Percentiles rank a stretch among this genome's conserved stretches.
Evolutionary conservation across 1,140 invertebrate genomes (phyloP).

Genomic region (Papilio helenus): DNA sequence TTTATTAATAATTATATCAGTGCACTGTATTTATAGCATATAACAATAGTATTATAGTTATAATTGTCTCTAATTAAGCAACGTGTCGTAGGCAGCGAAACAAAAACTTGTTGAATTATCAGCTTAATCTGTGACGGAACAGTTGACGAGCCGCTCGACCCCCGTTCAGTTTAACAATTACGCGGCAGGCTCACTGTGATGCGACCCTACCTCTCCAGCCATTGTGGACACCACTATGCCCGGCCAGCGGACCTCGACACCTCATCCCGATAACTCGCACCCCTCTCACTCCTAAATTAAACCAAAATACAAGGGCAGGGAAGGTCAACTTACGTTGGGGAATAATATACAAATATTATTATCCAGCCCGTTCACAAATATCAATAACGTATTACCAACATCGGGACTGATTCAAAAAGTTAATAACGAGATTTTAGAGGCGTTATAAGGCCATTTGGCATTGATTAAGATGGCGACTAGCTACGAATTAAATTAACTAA

Average conservation of each 20-base stretch:
- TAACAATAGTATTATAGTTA: slow-evolving; percentile 32
- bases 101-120: slow-evolving; percentile 51
- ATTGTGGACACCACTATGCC: slow-evolving; percentile 74
- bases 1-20: not conserved
- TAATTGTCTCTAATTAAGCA: slow-evolving; percentile 41
- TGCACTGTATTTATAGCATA: not conserved
- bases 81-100: slow-evolving; percentile 48
- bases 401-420: slow-evolving; percentile 78
- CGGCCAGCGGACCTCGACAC: slow-evolving; percentile 58
- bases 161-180: slow-evolving; percentile 81
- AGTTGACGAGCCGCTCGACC: slow-evolving; percentile 79
- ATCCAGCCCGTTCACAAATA: slow-evolving; percentile 81
- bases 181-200: slow-evolving; percentile 77
- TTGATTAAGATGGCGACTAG: slow-evolving; percentile 47
- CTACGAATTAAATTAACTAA: slow-evolving; percentile 34
- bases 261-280: slow-evolving; percentile 51
- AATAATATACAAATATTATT: slow-evolving; percentile 80
- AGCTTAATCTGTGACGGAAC: slow-evolving; percentile 69
- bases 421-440: slow-evolving; percentile 73
- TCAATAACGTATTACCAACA: slow-evolving; percentile 81
- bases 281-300: slow-evolving; percentile 43
- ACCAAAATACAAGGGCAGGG: slow-evolving; percentile 43
- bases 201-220: slow-evolving; percentile 75
- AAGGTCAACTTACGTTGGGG: slow-evolving; percentile 60
- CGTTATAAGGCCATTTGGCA: slow-evolving; percentile 60